A percentile compares a stretch with the other conserved stretches of the same genome.
These are phyloP conservation scores for Sorex fumeus DNA, from an alignment of 2,113 vertebrate species.

Conservation along the genomic window DNA sequence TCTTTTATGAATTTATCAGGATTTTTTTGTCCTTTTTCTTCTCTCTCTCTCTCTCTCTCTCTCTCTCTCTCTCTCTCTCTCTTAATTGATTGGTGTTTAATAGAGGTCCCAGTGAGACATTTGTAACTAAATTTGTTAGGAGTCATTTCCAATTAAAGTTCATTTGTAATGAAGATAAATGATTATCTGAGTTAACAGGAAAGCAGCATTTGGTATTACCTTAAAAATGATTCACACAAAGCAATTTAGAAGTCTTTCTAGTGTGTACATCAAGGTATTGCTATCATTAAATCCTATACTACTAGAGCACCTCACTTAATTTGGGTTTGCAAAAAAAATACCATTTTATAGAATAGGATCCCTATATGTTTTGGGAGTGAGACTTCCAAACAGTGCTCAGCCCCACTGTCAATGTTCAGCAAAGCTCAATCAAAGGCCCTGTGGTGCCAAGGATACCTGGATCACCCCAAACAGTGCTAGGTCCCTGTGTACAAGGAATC, in stretches of 20 bases:
- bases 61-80: slow-evolving; percentile 41
- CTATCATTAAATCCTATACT: slow-evolving; percentile 64
- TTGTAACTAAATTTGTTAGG: slow-evolving; percentile 78
- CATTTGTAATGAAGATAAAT: slow-evolving; percentile 81
- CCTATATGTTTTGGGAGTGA: background rate
- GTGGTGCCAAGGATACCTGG: too few species aligned
- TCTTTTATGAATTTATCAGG: slow-evolving; percentile 27
- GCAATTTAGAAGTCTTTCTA: slow-evolving; percentile 41
- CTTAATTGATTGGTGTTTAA: slow-evolving; percentile 79
- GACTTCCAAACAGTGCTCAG: too few species aligned
- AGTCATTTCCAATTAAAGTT: slow-evolving; percentile 78
- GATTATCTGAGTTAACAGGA: slow-evolving; percentile 75
- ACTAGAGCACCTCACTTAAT: slow-evolving; percentile 19
- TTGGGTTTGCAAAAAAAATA: slow-evolving; percentile 17
- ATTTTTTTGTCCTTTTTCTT: background rate
- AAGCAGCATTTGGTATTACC: slow-evolving; percentile 60
- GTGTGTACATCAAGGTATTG: slow-evolving; percentile 43
- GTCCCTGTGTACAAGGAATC: too few species aligned
- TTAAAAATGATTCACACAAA: slow-evolving; percentile 74
- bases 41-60: slow-evolving; percentile 51
- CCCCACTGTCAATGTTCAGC: too few species aligned
- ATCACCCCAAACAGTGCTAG: too few species aligned
- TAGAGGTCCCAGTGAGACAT: slow-evolving; percentile 71
- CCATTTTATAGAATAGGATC: background rate
- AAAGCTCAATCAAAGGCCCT: too few species aligned